A percentile compares a stretch with the other conserved stretches of the same genome.
Evolutionary conservation across 2,113 vertebrate genomes (phyloP).

Genomic region (Naja naja): DNA sequence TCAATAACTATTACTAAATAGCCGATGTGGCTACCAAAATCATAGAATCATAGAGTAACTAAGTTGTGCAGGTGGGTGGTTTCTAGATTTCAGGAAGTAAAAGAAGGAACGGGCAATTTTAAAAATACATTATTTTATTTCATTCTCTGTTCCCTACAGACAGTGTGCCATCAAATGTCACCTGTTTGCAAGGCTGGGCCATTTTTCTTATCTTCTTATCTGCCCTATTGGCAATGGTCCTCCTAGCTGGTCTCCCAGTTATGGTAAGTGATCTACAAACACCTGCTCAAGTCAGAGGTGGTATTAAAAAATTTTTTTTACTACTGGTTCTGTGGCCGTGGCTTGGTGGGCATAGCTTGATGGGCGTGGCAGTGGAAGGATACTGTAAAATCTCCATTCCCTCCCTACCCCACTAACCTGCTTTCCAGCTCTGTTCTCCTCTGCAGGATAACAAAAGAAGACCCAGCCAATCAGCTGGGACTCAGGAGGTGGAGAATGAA

Average conservation of each 20-base stretch:
- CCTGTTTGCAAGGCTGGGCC: constrained; percentile 12
- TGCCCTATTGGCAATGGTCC: background rate
- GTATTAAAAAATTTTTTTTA: too few relatives aligned
- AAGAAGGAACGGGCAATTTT: background rate
- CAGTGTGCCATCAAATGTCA: background rate
- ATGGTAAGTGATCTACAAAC: constrained; percentile 7
- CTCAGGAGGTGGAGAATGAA: too few relatives aligned
- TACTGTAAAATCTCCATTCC: too few relatives aligned
- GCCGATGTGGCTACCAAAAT: background rate
- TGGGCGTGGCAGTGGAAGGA: too few relatives aligned
- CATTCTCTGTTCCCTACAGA: background rate
- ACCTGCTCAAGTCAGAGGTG: too few relatives aligned
- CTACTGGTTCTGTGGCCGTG: too few relatives aligned
- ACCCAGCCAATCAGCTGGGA: too few relatives aligned
- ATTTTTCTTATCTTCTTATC: constrained; percentile 23
- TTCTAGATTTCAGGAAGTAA: background rate
- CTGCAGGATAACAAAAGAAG: too few relatives aligned
- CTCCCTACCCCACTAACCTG: too few relatives aligned
- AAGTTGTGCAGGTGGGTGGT: background rate
- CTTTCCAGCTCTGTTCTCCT: too few relatives aligned
- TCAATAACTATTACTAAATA: background rate
- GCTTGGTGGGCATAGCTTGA: too few relatives aligned
- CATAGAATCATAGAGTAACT: background rate
- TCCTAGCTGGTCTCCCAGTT: constrained; percentile 7
- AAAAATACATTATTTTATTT: background rate